A percentile compares a stretch with the other conserved stretches of the same genome.
Conservation (phyloP, 1,140 invertebrate genomes). For the Penaeus japonicus region DNA sequence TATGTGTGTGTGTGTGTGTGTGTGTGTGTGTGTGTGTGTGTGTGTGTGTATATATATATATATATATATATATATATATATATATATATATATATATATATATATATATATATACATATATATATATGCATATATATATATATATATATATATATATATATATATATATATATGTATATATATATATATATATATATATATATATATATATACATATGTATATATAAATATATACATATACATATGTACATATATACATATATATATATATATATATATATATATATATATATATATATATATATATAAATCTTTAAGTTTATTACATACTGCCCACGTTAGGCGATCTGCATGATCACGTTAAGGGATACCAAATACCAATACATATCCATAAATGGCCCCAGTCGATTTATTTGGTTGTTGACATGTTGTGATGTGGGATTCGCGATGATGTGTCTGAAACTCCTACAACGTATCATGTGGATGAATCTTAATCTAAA, state of each 20-base stretch:
- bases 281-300: background rate
- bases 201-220: background rate
- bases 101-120: background rate
- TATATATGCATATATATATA: background rate
- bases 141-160: slow-evolving; percentile 2
- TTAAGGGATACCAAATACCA: no score
- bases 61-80: slow-evolving; percentile 18
- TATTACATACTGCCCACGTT: no score
- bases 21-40: no score
- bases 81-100: background rate
- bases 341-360: no score
- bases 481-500: no score
- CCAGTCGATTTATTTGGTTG: no score
- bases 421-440: no score
- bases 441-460: no score
- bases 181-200: background rate
- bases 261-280: background rate
- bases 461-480: no score
- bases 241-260: background rate
- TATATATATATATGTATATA: slow-evolving; percentile 17
- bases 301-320: background rate
- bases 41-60: background rate
- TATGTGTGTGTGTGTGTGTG: background rate
- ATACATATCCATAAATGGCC: no score
- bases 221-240: slow-evolving; percentile 13